Base-by-base conservation (phyloP, 2,888 invertebrate genomes). In the Drosophila meridionalis region DNA sequence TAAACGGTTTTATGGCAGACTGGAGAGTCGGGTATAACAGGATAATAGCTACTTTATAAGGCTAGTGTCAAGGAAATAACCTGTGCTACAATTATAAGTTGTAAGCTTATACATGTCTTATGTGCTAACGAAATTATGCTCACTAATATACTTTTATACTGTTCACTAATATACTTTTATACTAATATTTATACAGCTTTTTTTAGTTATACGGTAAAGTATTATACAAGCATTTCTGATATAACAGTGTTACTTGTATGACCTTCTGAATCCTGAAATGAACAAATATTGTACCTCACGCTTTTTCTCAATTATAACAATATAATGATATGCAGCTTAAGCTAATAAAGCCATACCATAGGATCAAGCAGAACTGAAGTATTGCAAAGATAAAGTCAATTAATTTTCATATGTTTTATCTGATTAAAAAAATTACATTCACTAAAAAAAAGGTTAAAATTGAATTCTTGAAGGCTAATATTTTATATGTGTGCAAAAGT, bases 1-100 rank as follows among this genome's bases (percentile, higher is more conserved):
- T 60, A 45, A 11, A 9, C 9, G 11, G 4, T 50, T 52, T 57
- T 67, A 58, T 67, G n/a, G 20, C 36, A 42, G 30, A n/a, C 9
- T 28, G 53, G 34, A 36, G 28, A 40, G 38, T 20, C 5, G 12
- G 7, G n/a, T 20, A 11, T 50, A 38, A 38, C 4, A 32, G 8
- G 32, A 20, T 3, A 8, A 9, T 0, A n/a, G 4, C 1, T 3
- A 9, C n/a, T 32, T 50, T 50, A 50, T n/a, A 20, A 11, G 52
- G 3, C 1, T 3, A 3, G 2, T 4, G 2, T 7, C 50, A 20
- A 11, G 50, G n/a, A 20, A 2, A 9, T 4, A 26, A 1, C 5
- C 20, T 34, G 5, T 52, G 52, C 34, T 34, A 34, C 11, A 50
- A 30, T 28, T 28, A 47, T 12, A 28, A 28, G 14, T 7, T 6